Evolutionary conservation across 1,140 invertebrate genomes (phyloP), one percentile per base, ranked within the genome.

Genomic region (Drosophila lacteicornis): DNA sequence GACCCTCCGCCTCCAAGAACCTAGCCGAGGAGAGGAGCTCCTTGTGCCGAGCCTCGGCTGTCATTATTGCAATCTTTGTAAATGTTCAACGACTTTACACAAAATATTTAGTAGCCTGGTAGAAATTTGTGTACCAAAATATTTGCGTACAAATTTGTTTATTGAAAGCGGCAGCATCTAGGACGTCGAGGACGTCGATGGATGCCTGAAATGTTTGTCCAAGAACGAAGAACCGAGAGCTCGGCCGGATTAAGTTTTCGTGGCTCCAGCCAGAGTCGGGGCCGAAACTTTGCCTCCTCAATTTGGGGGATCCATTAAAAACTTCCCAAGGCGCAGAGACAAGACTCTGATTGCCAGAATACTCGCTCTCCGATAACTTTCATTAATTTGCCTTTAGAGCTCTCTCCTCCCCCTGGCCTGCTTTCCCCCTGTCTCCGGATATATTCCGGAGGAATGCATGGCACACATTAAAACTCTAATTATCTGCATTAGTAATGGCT

Each of bases 1-100:
- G 19, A 2, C 13, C 46, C 12, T 27, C 6, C 11, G 2, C 45
- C 27, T 36, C 33, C 33, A 11, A 36, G 33, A 33, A 11, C 7
- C 30, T 9, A 33, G 7, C 30, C 36, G 22, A 27, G 33, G 19
- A 43, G 22, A 43, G 22, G 19, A 42, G 43, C 57, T 61, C 66
- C 47, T 49, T n/a, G 27, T 33, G 40, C 51, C 19, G 19, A 27
- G 50, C 38, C 65, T 71, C 55, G 40, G 36, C 80, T 83, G 70
- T 83, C 81, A 83, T 84, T 84, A 85, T 84, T 85, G 74, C 73
- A 84, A 85, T 84, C 82, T 81, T 85, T 85, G 77, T 77, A 51
- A 85, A 85, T 77, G 82, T 66, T 68, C 62, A 74, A 79, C 80
- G 61, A 74, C 80, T 74, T 75, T 79, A 50, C 76, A 75, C 70